These are phyloP conservation scores for Aulostomus chinensis DNA, from an alignment of 2,797 vertebrate genomes.

Conservation along the genomic window DNA sequence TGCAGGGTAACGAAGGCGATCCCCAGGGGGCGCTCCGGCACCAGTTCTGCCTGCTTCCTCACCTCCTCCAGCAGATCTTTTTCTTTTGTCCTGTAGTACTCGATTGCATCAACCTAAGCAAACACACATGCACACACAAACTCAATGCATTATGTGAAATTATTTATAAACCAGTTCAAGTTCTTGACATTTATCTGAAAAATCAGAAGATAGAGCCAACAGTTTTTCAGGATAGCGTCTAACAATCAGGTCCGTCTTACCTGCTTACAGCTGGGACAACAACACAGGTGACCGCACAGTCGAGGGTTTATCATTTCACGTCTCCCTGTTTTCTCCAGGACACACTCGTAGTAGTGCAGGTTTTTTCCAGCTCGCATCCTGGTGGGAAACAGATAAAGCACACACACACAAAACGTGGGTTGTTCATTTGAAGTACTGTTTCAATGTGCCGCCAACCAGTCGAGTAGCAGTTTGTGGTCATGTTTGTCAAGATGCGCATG, in stretches of 20 bases:
- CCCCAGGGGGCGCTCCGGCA: conserved; percentile 82
- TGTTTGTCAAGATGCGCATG: not conserved
- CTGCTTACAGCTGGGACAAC: conserved; percentile 72
- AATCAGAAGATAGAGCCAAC: not conserved
- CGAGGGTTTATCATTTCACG: conserved; percentile 81
- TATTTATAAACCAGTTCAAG: too few relatives aligned
- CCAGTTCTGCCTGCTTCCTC: conserved; percentile 67
- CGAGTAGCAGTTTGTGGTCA: not conserved
- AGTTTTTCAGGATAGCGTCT: not conserved
- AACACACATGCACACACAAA: conserved; percentile 3
- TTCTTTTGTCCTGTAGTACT: conserved; percentile 83
- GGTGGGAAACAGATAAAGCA: not conserved
- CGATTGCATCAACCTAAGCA: conserved; percentile 89
- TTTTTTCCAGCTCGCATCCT: conserved; percentile 90
- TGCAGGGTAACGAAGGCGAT: conserved; percentile 94
- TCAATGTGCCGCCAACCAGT: too few relatives aligned
- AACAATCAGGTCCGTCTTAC: conserved; percentile 13
- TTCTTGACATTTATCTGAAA: not conserved
- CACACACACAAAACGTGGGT: not conserved
- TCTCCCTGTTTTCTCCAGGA: conserved; percentile 73
- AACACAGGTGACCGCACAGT: conserved; percentile 87
- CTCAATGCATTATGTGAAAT: not conserved
- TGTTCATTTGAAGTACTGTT: too few relatives aligned
- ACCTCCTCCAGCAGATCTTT: conserved; percentile 77
- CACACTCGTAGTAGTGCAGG: conserved; percentile 83